Percentiles rank a stretch among this genome's conserved stretches.
These are phyloP conservation scores for Hemiscyllium ocellatum DNA, from an alignment of 2,113 vertebrate species.

Conservation along the genomic window DNA sequence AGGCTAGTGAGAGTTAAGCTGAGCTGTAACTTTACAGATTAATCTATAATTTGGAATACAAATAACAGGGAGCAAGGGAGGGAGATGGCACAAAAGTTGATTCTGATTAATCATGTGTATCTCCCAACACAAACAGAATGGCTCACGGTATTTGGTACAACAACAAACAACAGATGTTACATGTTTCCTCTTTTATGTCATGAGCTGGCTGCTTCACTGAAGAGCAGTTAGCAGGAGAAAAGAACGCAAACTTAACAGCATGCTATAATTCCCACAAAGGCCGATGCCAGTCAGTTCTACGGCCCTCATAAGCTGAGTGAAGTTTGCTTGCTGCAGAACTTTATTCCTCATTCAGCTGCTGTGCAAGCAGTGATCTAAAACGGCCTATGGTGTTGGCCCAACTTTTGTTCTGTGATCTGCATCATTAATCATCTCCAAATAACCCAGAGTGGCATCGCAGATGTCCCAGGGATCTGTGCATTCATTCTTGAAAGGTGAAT, in stretches of 20 bases:
- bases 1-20: too few species aligned
- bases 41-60: neutral
- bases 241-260: neutral
- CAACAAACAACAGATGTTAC: neutral
- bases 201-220: neutral
- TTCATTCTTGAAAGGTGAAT: conserved; percentile 21
- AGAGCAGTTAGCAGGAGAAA: neutral
- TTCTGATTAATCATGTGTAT: neutral
- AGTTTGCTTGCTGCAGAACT: neutral
- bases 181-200: neutral
- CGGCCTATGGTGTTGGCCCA: neutral
- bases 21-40: neutral
- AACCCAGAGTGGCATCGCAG: conserved; percentile 18
- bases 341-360: neutral
- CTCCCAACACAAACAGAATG: neutral
- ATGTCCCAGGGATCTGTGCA: conserved; percentile 25
- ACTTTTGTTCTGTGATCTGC: conserved; percentile 17
- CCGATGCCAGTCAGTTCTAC: neutral
- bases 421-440: conserved; percentile 36
- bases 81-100: neutral
- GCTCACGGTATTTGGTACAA: neutral
- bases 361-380: conserved; percentile 6
- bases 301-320: neutral
- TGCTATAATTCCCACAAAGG: neutral
- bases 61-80: neutral